Evolutionary conservation across 2,888 invertebrate species (phyloP), one percentile per base, ranked within the genome.

Genomic region (Megaustenia siamemsis): DNA sequence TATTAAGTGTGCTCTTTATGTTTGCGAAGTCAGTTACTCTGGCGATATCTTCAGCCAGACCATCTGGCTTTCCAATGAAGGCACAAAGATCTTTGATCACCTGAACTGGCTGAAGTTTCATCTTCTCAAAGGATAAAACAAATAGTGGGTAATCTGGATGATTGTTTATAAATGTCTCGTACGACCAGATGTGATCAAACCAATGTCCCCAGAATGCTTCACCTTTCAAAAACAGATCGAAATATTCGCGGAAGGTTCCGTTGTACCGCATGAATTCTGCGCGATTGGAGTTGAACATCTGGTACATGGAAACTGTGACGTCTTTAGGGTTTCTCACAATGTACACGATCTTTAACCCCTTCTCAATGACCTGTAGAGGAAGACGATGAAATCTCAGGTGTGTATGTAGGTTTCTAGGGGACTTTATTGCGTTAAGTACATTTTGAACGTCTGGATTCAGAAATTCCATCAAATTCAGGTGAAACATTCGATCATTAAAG

Each of bases 291-390:
- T 24, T 69, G 18, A 68, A 56, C 45, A 69, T 66, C 18, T 35
- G 15, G 53, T 80, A 80, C n/a, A 80, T 12, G 3, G 80, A 80
- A 1, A 28, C 53, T 0, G 38, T 6, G 1, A 68, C 18, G 24
- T 80, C 80, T 49, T 80, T 80, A 12, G 69, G 80, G n/a, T 80
- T 80, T 68, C 80, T 68, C 53, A 80, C 21, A 21, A 80, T 10
- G 38, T 80, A 80, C 21, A 80, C 56, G 2, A 80, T 68, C 28
- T 80, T 80, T n/a, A 56, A 24, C 24, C 40, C 18, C n/a, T 80
- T 80, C 35, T 80, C 80, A 1, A n/a, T 38, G n/a, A 56, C 80
- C n/a, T 80, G 80, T 35, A 24, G 15, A 0, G 80, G 80, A 53
- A 80, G 66, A 8, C 53, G 45, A 6, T 53, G 53, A 45, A n/a